A percentile compares a stretch with the other conserved stretches of the same genome.
These are phyloP conservation scores for Congeria kusceri DNA, from an alignment of 2,888 invertebrate genomes.

Conservation along the genomic window DNA sequence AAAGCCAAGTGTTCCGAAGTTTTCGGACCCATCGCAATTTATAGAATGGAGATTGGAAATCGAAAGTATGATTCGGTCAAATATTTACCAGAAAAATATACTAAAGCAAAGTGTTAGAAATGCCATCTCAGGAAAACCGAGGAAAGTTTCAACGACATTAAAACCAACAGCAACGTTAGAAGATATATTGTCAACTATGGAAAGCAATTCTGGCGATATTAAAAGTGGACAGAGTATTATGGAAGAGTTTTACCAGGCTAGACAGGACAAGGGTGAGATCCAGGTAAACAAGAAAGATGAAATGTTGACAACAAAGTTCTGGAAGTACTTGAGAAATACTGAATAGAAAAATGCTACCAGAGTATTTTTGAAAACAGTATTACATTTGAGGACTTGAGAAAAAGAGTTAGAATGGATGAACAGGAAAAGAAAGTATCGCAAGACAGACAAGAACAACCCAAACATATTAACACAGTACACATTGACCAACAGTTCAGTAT, in stretches of 20 bases:
- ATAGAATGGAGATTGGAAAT: constrained; percentile 8
- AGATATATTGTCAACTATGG: constrained; percentile 10
- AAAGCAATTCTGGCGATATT: constrained; percentile 20
- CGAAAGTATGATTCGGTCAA: constrained; percentile 2
- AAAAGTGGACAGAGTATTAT: background rate
- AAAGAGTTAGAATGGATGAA: constrained; percentile 15
- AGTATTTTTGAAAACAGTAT: background rate
- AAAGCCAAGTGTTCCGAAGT: background rate
- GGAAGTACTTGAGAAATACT: background rate
- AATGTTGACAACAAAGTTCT: background rate
- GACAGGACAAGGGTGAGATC: constrained; percentile 6
- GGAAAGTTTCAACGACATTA: background rate
- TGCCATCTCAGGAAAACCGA: background rate
- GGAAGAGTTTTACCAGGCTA: constrained; percentile 11
- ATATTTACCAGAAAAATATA: constrained; percentile 4
- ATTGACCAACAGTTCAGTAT: background rate
- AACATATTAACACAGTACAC: background rate
- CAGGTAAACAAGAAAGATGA: background rate
- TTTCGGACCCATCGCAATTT: background rate
- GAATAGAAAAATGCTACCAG: constrained; percentile 15
- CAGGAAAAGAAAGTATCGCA: background rate
- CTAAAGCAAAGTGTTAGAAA: constrained; percentile 11
- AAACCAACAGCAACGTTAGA: background rate
- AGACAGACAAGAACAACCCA: background rate
- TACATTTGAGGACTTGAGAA: constrained; percentile 17